Base-by-base conservation (phyloP, 2,888 invertebrate species). In the Neria commutata region DNA sequence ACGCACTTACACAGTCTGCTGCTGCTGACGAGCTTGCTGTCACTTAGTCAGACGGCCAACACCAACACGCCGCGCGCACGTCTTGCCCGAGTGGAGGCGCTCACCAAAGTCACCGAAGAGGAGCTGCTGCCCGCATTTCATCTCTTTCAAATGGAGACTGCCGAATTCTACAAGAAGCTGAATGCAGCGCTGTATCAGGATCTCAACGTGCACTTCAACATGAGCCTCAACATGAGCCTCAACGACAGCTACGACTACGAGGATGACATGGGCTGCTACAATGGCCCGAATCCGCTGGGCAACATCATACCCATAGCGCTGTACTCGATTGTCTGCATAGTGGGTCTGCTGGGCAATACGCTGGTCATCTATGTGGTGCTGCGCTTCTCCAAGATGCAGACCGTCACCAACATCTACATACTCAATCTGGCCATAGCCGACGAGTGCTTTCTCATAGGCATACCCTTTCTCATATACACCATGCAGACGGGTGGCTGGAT, bases 331-430 rank as follows among this genome's bases (percentile, higher is more conserved):
- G 92, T 95, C 5, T 95, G 93, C 80, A 84, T 95, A 25, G 88
- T 94, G 14, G 95, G 95, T 0, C 84, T 95, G 1, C 88, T 93
- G 17, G 95, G 95, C 29, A 95, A 95, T 82, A 91, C 94, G 0
- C 84, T 95, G 53, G 95, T 95, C 65, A 94, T 95, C 73, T 94
- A 94, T 82, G 94, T 94, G 29, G 94, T 94, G 16, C 83, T 92
- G 48, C 87, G 95, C 46, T 95, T 92, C 83, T 92, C 93, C 58
- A 95, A 95, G 82, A 95, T 95, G 95, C 94, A 95, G 79, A 95
- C 95, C 0, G 94, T 95, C 40, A 95, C 95, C 64, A 95, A 95
- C 77, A 92, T 93, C 87, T 95, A 95, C 82, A 95, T 95, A 69
- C 88, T 94, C n/a, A 95, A 95, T 81, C 83, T 95, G 68, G 95